Base-by-base conservation (phyloP, 2,888 invertebrate species). In the Acleris literana region DNA sequence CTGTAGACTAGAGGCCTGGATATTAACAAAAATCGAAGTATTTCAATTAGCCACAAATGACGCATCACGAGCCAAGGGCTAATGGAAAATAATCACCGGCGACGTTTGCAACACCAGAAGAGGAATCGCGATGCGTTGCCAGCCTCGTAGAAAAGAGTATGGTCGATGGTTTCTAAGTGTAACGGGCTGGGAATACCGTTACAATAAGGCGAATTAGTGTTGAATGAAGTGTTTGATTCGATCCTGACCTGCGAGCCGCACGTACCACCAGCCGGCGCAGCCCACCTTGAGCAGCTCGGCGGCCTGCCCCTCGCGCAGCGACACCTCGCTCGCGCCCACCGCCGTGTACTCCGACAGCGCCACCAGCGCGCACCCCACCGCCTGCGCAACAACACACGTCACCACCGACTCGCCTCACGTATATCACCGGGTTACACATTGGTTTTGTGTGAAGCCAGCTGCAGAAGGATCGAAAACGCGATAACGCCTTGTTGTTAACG, bases 181-280 rank as follows among this genome's bases (percentile, higher is more conserved):
- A 11, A 1, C 33, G 13, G 11, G 2, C 13, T 39, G 33, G 11
- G 3, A 3, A 11, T 13, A 39, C 11, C n/a, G 44, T 16, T 2
- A 44, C 16, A 46, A 44, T 44, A n/a, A 17, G 13, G n/a, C 3
- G 17, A n/a, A 17, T 17, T 6, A n/a, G 46, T 7, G 5, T 46
- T 6, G 46, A 46, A 17, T 17, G 46, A 46, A 17, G 7, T 46
- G 46, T 1, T 46, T 1, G 17, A n/a, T n/a, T n/a, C n/a, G 0
- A 9, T 61, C 79, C 89, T 87, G 90, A 96, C 96, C 96, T 84
- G 96, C 93, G 66, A 97, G 94, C 80, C 96, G 96, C 82, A 98
- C 97, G 93, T 97, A 98, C 98, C 98, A 98, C 98, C 98, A 98
- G 74, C 98, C 98, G 74, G 97, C 97, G 91, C 97, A 97, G 83